Evolutionary conservation across 2,888 invertebrate species (phyloP), one percentile per base, ranked within the genome.

Genomic region (Acleris sparsana): DNA sequence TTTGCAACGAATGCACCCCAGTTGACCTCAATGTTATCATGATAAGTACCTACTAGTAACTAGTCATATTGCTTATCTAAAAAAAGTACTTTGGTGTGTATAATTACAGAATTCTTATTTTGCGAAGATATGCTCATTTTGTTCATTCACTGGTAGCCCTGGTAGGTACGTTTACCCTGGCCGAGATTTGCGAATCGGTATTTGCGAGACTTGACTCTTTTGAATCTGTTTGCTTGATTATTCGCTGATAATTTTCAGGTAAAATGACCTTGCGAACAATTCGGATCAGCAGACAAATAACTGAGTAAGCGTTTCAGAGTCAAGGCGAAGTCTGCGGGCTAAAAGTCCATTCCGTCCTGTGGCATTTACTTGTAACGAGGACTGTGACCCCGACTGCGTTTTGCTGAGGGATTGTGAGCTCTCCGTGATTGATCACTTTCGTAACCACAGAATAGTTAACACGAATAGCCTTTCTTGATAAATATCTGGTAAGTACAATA

Each of bases 321-420:
- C 49, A 17, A 49, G 49, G 7, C 49, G 49, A 18, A 33, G 29
- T 44, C 44, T 57, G n/a, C n/a, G 16, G 46, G 46, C 20, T 49
- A 49, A 59, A 49, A 49, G 49, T 33, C 33, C 48, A 33, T 49
- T 49, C 46, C 49, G 11, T 16, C 49, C 39, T 39, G 29, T 33
- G 49, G 58, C 49, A 33, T 59, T 48, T 18, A 33, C 58, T 25
- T 13, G 33, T 49, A 59, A 59, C 49, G 58, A 33, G 49, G 33
- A 7, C 25, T 25, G 25, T 25, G 25, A 25, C 25, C 33, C 49
- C 33, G 58, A 39, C 58, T 48, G 18, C 53, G 22, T 58, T 16
- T 58, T 48, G 29, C 20, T 33, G 49, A 16, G 49, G 17, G 16
- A 57, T 46, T 57, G 56, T 46, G 13, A 1, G 13, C 3, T 43